These are phyloP conservation scores for Syrrhaptes paradoxus DNA, from an alignment of 2,113 vertebrate genomes.

Conservation along the genomic window DNA sequence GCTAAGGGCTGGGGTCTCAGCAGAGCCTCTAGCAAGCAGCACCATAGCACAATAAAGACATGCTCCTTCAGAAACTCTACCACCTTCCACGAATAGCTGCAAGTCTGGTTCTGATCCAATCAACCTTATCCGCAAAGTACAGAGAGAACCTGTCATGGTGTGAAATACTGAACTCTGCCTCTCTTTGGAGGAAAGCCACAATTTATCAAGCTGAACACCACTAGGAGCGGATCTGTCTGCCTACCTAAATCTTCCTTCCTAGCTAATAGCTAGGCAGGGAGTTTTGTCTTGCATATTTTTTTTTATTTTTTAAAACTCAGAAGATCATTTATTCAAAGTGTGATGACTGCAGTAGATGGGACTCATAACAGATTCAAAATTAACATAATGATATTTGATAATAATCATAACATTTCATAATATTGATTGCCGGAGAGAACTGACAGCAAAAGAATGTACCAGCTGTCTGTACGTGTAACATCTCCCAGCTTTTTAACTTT, in stretches of 20 bases:
- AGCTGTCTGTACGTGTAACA: constrained; percentile 47
- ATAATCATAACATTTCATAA: constrained; percentile 71
- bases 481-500: constrained; percentile 32
- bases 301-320: constrained; percentile 5
- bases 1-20: neutral
- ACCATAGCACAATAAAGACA: neutral
- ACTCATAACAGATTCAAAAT: constrained; percentile 64
- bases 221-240: constrained; percentile 31
- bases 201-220: constrained; percentile 55
- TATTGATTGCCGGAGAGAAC: constrained; percentile 61
- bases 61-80: neutral
- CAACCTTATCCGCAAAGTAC: constrained; percentile 66
- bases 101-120: constrained; percentile 49
- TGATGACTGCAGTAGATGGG: constrained; percentile 16
- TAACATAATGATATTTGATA: constrained; percentile 69
- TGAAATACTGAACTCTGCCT: constrained; percentile 65
- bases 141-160: constrained; percentile 67
- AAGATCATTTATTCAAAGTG: constrained; percentile 23
- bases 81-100: constrained; percentile 39
- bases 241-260: constrained; percentile 55
- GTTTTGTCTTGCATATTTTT: neutral
- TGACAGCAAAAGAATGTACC: constrained; percentile 45
- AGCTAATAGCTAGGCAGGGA: constrained; percentile 40
- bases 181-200: constrained; percentile 66
- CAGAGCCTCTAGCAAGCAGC: neutral